Base-by-base conservation (phyloP, 2,797 vertebrate species). In the Schizopygopsis malacanthus region DNA sequence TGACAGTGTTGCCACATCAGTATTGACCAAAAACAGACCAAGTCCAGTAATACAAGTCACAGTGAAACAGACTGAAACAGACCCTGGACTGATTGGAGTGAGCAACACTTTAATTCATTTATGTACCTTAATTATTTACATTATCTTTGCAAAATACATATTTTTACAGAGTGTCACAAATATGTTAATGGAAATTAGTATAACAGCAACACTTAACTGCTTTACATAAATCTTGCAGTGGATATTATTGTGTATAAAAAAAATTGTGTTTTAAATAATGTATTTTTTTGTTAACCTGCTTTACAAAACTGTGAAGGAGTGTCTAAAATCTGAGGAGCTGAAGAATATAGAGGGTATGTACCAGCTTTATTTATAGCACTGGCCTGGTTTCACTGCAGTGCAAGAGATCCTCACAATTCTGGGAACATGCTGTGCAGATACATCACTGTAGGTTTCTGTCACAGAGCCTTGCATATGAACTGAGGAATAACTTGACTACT, bases 11-110 rank as follows among this genome's bases (percentile, higher is more conserved):
- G 94, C 94, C 83, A 92, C 96, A 81, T 91, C 94, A 59, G 96
- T 96, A 78, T 54, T 94, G 90, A 94, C 88, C 65, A 92, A 81
- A 33, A 95, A 94, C 89, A 93, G 92, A 79, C 93, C 94, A 37
- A 97, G 97, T 70, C 96, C 96, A 8, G 95, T 97, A 47, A 95
- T 97, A 90, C 96, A 93, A 56, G 95, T 97, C 92, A 97, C 96
- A 54, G 95, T 97, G 69, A 95, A 96, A 86, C 95, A 93, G 85
- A 97, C 95, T 16, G 95, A 96, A 90, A 91, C 93, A 0, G 92
- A 93, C 89, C 93, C 92, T 3, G 96, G 95, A 59, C 90, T 96
- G 63, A 96, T 96, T n/a, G 95, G 95, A 59, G 94, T 95, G 92
- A 95, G 96, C 87, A 92, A 92, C 92, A 70, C 43, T 39, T 50